Percentiles rank a stretch among this genome's conserved stretches.
These are phyloP conservation scores for Adelphocoris suturalis DNA, from an alignment of 2,888 invertebrate species.

Conservation along the genomic window DNA sequence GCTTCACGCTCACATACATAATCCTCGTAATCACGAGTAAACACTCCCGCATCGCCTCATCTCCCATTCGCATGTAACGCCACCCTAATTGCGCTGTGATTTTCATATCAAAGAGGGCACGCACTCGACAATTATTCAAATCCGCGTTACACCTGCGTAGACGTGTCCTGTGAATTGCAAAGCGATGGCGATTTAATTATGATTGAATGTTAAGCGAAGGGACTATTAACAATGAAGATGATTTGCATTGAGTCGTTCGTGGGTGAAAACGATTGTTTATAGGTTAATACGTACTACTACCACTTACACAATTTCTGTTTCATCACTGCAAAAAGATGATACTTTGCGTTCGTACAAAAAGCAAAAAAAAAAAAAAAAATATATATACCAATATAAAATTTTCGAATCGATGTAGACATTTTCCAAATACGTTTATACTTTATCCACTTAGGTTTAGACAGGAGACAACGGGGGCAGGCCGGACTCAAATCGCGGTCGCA, in stretches of 20 bases:
- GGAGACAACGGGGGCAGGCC: too few species aligned
- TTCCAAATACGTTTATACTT: too few species aligned
- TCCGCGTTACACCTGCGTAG: background rate
- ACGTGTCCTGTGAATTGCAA: background rate
- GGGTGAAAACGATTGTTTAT: too few species aligned
- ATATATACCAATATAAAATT: too few species aligned
- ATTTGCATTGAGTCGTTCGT: background rate
- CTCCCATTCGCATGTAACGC: slow-evolving; percentile 1
- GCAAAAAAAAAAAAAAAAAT: too few species aligned
- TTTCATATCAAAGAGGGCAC: slow-evolving; percentile 18
- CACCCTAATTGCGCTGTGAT: slow-evolving; percentile 2
- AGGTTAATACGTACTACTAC: too few species aligned
- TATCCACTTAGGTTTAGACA: too few species aligned
- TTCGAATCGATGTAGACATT: too few species aligned
- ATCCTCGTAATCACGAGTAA: slow-evolving; percentile 14
- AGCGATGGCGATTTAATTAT: background rate
- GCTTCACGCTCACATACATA: background rate
- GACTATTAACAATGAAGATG: background rate
- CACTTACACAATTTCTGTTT: too few species aligned
- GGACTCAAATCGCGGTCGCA: too few species aligned
- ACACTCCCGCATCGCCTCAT: background rate
- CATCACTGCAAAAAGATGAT: too few species aligned
- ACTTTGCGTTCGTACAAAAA: too few species aligned
- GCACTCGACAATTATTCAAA: slow-evolving; percentile 29
- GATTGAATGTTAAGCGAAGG: background rate